phyloP scores from a whole-genome alignment of 2,113 vertebrate species.

The Gadus macrocephalus region DNA sequence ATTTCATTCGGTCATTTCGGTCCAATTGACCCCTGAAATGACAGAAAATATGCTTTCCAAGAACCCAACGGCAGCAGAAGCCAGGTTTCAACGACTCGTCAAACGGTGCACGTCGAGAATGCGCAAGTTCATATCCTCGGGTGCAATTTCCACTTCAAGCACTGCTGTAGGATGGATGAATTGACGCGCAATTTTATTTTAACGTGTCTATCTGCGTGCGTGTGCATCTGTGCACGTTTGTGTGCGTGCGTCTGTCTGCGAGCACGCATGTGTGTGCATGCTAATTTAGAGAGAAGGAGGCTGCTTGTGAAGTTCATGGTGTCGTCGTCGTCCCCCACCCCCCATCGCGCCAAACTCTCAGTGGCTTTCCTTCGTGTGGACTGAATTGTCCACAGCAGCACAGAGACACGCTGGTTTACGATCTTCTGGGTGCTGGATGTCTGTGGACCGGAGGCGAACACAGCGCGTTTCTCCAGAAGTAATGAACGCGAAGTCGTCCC shows the following conservation, averaged over 20 bases:
- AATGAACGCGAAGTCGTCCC: slow-evolving; percentile 43
- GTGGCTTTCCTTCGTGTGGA: slow-evolving; percentile 51
- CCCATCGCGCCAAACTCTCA: slow-evolving; percentile 22
- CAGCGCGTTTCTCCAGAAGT: slow-evolving; percentile 52
- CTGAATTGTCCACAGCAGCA: slow-evolving; percentile 18
- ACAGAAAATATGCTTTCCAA: too few relatives aligned
- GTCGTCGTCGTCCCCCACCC: slow-evolving; percentile 3
- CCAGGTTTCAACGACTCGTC: background rate
- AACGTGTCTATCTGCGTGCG: background rate
- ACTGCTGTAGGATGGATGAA: too few relatives aligned
- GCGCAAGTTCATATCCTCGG: background rate
- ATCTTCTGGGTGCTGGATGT: slow-evolving; percentile 42
- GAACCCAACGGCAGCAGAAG: too few relatives aligned
- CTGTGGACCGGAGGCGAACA: slow-evolving; percentile 37
- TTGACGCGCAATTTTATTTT: too few relatives aligned
- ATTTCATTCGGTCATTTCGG: too few relatives aligned
- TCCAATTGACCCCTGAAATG: too few relatives aligned
- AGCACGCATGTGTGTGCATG: slow-evolving; percentile 10
- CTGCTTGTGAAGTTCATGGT: slow-evolving; percentile 58
- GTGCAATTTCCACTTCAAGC: background rate
- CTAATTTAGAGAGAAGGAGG: slow-evolving; percentile 48
- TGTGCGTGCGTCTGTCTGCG: background rate
- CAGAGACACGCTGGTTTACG: slow-evolving; percentile 38
- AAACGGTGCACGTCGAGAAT: background rate
- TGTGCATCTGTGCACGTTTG: background rate